phyloP scores from a whole-genome alignment of 2,797 vertebrate species.

The Poecilia picta region DNA sequence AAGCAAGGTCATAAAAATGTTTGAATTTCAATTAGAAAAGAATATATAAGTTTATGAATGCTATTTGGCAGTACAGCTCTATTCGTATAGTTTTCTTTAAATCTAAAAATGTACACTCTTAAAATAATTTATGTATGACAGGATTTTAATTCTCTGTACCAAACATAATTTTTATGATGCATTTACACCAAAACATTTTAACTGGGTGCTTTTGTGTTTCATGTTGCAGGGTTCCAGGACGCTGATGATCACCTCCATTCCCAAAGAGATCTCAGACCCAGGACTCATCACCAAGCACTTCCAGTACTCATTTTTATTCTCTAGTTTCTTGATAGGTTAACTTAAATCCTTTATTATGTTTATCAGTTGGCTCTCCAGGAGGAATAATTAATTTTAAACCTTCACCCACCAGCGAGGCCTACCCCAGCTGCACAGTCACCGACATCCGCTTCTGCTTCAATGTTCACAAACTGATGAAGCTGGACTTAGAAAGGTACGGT shows the following conservation, averaged over 20 bases:
- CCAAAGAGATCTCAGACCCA: conserved; percentile 91
- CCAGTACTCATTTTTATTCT: conserved; percentile 82
- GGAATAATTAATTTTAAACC: conserved; percentile 15
- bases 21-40: not conserved
- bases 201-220: not conserved
- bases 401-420: conserved; percentile 87
- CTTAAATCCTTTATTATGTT: conserved; percentile 22
- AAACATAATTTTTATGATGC: not conserved
- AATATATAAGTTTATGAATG: not conserved
- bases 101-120: not conserved
- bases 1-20: not conserved
- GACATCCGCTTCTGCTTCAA: conserved; percentile 95
- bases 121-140: not conserved
- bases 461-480: conserved; percentile 89
- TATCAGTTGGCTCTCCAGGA: not conserved
- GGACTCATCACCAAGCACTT: conserved; percentile 95
- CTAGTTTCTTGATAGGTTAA: conserved; percentile 22
- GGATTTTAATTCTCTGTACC: not conserved
- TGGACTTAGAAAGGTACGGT: conserved; percentile 91
- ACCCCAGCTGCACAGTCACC: conserved; percentile 93
- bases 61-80: not conserved
- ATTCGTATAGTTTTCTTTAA: not conserved
- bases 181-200: not conserved
- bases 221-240: conserved; percentile 88
- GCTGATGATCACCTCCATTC: conserved; percentile 92